Percentiles rank a stretch among this genome's conserved stretches.
These are phyloP conservation scores for Alfaro cultratus DNA, from an alignment of 2,797 vertebrate genomes.

Conservation along the genomic window DNA sequence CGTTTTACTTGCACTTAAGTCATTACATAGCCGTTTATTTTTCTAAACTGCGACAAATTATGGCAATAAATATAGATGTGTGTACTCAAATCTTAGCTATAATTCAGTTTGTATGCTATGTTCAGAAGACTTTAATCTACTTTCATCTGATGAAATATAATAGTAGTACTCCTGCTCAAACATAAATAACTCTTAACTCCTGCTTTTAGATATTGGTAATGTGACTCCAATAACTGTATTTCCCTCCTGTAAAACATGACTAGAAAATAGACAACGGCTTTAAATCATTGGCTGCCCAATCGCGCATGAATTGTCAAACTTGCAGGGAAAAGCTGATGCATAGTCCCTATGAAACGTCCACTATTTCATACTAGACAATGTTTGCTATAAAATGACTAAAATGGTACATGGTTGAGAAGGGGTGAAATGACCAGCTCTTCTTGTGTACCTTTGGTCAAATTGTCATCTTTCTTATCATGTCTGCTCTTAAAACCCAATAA, in stretches of 20 bases:
- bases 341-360: background rate
- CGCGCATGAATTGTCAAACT: background rate
- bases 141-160: background rate
- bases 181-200: background rate
- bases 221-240: background rate
- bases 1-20: background rate
- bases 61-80: background rate
- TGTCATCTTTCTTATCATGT: background rate
- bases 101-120: background rate
- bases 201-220: background rate
- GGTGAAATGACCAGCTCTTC: background rate
- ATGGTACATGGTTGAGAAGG: background rate
- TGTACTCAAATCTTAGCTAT: background rate
- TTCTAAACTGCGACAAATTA: background rate
- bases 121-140: background rate
- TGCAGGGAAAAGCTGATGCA: background rate
- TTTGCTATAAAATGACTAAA: background rate
- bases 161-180: background rate
- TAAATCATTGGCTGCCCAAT: background rate
- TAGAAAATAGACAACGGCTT: background rate
- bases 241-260: background rate
- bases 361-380: background rate
- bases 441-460: background rate
- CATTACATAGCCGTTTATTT: background rate
- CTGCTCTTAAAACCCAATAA: slow-evolving; percentile 1